These are phyloP conservation scores for Drosophila malerkotliana DNA, from an alignment of 1,140 invertebrate genomes.

Conservation along the genomic window DNA sequence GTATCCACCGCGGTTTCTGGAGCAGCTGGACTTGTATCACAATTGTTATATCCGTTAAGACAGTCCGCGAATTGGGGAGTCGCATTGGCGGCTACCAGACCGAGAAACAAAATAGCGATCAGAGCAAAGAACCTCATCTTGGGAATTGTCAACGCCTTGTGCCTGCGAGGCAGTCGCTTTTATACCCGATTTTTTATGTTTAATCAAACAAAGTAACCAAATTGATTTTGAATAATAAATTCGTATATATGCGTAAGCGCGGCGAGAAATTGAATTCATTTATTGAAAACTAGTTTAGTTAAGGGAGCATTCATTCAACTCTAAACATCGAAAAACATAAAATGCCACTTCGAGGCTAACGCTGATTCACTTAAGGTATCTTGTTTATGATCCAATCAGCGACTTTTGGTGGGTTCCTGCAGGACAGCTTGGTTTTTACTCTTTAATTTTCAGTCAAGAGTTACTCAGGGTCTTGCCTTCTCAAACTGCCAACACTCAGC, in stretches of 20 bases:
- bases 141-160: background rate
- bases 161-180: background rate
- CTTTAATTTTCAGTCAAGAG: background rate
- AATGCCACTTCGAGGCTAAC: background rate
- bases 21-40: background rate
- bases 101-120: background rate
- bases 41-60: background rate
- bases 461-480: background rate
- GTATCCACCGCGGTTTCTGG: slow-evolving; percentile 2
- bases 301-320: background rate
- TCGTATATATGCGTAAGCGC: slow-evolving; percentile 1
- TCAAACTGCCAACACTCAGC: background rate
- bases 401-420: too few species aligned
- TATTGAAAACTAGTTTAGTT: background rate
- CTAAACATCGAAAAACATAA: background rate
- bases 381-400: background rate
- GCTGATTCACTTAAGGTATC: background rate
- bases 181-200: slow-evolving; percentile 5
- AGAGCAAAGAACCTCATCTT: slow-evolving; percentile 5
- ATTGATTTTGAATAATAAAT: slow-evolving; percentile 5
- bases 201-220: background rate
- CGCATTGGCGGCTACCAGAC: background rate
- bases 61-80: background rate
- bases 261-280: background rate
- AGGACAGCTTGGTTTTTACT: background rate